Base-by-base conservation (phyloP, 2,888 invertebrate species). In the Conistra vaccinii region DNA sequence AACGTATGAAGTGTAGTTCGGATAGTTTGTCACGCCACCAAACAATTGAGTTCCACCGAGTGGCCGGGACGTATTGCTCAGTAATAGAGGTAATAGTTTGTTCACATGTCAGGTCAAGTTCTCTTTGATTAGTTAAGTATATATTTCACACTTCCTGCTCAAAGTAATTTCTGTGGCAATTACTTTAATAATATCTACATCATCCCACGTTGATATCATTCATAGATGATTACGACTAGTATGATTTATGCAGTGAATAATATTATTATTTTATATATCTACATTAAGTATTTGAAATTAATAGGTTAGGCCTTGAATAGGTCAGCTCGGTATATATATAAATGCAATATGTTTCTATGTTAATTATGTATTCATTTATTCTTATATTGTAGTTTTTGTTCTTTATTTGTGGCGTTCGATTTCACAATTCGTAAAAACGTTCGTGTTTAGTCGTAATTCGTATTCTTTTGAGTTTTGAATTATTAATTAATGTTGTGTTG, bases 281-380 rank as follows among this genome's bases (percentile, higher is more conserved):
- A 73, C 62, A 66, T 61, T 76, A 60, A 61, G 65, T 83, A 73
- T 71, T 73, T 84, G 60, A 86, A 76, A 79, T 81, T 79, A 74
- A 81, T 77, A 69, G 75, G 61, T 84, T 76, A 82, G 77, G 32
- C 85, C 85, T 85, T 85, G 87, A 45, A 73, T 75, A 81, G 81
- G 81, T 86, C 73, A 75, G 61, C 45, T 75, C 20, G 5, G 62
- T 75, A 63, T 74, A 69, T 32, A 65, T 61, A 53, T 67, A 58
- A 57, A 74, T 84, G 57, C 80, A 73, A 55, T 78, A 42, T 63
- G 68, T 79, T 39, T 69, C 45, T 70, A 26, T 48, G 45, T 57
- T 32, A 62, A 69, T 69, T 69, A 57, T 51, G 42, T 68, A 80
- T 81, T 63, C 45, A 82, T 76, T 48, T 73, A 66, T 61, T 78